phyloP scores from a whole-genome alignment of 2,888 invertebrate genomes.

The Dorcus hopei region DNA sequence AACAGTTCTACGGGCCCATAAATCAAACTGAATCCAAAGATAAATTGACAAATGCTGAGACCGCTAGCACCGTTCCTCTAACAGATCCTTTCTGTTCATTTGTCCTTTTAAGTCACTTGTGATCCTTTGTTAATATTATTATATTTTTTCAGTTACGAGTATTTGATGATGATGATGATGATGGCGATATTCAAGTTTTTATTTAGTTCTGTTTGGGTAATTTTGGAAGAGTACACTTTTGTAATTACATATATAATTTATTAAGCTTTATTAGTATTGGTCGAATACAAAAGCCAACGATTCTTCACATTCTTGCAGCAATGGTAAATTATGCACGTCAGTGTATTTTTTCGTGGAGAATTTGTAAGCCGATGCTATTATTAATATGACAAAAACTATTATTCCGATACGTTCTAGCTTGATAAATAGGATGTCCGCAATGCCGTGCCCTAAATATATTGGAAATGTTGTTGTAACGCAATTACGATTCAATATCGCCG shows the following conservation, averaged over 20 bases:
- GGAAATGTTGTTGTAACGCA: slow-evolving; percentile 11
- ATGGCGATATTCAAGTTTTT: no score
- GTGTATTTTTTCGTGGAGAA: neutral
- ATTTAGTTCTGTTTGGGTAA: no score
- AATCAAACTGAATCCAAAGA: slow-evolving; percentile 1
- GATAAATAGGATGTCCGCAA: neutral
- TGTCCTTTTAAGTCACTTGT: no score
- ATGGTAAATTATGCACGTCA: neutral
- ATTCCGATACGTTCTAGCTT: neutral
- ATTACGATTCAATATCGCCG: slow-evolving; percentile 23
- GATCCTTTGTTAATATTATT: no score
- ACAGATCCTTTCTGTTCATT: neutral
- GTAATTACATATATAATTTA: no score
- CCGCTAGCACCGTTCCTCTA: neutral
- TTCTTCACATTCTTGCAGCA: neutral
- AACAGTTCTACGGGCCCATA: neutral
- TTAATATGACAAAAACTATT: neutral
- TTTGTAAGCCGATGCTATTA: neutral
- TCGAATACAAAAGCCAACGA: no score
- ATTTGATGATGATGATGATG: no score
- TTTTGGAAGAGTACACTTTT: no score
- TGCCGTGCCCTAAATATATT: neutral
- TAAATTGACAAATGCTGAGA: neutral
- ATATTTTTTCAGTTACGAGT: no score
- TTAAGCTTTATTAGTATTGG: no score